A percentile compares a stretch with the other conserved stretches of the same genome.
Evolutionary conservation across 2,797 vertebrate genomes (phyloP).

Genomic region (Paratrypauchen microcephalus): DNA sequence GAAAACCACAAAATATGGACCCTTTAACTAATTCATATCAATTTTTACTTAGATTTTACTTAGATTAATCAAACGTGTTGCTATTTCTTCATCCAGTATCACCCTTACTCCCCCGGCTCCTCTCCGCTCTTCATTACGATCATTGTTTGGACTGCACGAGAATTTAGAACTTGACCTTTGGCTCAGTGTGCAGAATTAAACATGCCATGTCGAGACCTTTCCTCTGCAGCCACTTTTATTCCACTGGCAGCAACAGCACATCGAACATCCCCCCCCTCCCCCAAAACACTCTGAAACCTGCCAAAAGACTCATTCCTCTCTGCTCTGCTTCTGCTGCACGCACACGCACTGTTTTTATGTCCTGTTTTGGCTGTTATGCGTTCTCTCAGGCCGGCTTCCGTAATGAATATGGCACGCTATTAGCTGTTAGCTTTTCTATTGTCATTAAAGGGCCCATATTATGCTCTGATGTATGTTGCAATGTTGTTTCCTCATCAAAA

Average conservation of each 20-base stretch:
- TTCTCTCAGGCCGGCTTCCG: conserved; percentile 42
- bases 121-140: conserved; percentile 58
- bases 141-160: conserved; percentile 70
- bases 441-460: neutral
- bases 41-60: neutral
- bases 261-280: conserved; percentile 46
- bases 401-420: conserved; percentile 43
- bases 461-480: no score
- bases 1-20: no score
- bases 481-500: no score
- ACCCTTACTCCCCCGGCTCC: conserved; percentile 3
- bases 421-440: neutral
- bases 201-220: conserved; percentile 77
- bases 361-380: conserved; percentile 51
- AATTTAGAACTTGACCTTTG: conserved; percentile 80
- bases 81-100: conserved; percentile 39
- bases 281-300: conserved; percentile 45
- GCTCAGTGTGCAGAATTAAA: conserved; percentile 76
- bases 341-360: conserved; percentile 44
- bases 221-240: conserved; percentile 69
- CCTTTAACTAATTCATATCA: neutral
- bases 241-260: conserved; percentile 44
- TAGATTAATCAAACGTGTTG: neutral
- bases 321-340: conserved; percentile 31
- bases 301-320: conserved; percentile 45